Percentiles rank a stretch among this genome's conserved stretches.
Evolutionary conservation across 92 coral and sea anemone genomes (phyloP).

Genomic region (Phenganax subtilis): DNA sequence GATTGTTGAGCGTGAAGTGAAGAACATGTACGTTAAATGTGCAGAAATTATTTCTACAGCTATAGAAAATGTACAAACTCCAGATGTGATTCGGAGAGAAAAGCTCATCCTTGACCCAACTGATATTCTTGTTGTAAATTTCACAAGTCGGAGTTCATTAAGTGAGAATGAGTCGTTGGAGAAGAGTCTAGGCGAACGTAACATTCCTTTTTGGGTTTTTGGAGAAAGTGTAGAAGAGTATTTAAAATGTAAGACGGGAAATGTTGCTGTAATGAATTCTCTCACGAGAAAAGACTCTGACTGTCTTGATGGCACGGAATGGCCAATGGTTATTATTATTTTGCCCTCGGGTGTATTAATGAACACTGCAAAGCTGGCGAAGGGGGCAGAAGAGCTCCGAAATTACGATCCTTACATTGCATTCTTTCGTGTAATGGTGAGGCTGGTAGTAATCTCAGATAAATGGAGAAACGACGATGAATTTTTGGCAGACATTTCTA

Average conservation of each 20-base stretch:
- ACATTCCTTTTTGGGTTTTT: background rate
- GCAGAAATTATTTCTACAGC: conserved; percentile 31
- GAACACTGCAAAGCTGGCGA: background rate
- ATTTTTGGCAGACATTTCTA: conserved; percentile 1
- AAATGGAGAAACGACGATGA: conserved; percentile 41
- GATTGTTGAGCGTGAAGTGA: conserved; percentile 26
- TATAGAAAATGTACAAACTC: background rate
- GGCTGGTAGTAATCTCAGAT: conserved; percentile 49
- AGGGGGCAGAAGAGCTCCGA: conserved; percentile 28
- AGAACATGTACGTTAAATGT: conserved; percentile 41
- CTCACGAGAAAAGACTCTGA: conserved; percentile 33
- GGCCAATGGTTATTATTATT: conserved; percentile 52
- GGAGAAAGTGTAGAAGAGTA: background rate
- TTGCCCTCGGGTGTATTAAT: conserved; percentile 40
- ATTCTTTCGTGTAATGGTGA: conserved; percentile 52
- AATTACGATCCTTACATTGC: conserved; percentile 51
- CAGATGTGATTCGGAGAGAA: background rate
- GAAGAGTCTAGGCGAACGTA: background rate
- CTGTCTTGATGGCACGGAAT: conserved; percentile 46
- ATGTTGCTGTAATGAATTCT: conserved; percentile 37
- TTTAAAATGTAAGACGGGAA: background rate
- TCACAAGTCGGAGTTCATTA: conserved; percentile 28
- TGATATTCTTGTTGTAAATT: conserved; percentile 45
- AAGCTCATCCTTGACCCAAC: conserved; percentile 24
- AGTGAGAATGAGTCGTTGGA: background rate